These are phyloP conservation scores for Cremastobaeus sp. DNA, from an alignment of 2,888 invertebrate species.

Conservation along the genomic window DNA sequence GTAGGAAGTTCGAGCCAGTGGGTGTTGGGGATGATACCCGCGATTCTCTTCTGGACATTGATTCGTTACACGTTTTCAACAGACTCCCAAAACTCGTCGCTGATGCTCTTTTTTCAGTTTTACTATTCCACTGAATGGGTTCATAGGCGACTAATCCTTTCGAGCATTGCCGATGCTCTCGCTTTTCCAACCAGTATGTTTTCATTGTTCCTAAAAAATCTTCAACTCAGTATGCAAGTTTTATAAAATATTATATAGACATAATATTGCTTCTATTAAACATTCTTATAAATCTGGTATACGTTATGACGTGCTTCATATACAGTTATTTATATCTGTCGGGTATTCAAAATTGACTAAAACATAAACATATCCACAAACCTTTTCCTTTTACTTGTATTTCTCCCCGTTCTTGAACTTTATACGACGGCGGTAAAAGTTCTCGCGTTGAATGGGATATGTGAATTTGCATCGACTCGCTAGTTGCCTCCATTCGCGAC, in stretches of 20 bases:
- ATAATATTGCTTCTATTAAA: no score
- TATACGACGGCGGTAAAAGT: constrained; percentile 86
- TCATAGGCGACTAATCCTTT: constrained; percentile 72
- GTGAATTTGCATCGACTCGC: constrained; percentile 95
- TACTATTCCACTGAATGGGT: constrained; percentile 71
- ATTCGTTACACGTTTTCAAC: constrained; percentile 51
- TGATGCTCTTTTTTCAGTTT: constrained; percentile 76
- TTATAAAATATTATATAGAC: no score
- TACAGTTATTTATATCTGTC: no score
- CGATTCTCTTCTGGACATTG: constrained; percentile 61
- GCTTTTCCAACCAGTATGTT: constrained; percentile 91
- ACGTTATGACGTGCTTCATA: no score
- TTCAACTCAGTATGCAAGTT: no score
- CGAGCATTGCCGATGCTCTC: constrained; percentile 83
- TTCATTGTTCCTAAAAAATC: constrained; percentile 87
- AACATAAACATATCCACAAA: constrained; percentile 69
- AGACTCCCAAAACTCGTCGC: constrained; percentile 41
- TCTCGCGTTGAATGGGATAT: constrained; percentile 93
- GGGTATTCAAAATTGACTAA: no score
- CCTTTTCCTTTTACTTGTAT: constrained; percentile 95
- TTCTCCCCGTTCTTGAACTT: constrained; percentile 88
- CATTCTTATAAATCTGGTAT: no score
- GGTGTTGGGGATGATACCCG: constrained; percentile 66
- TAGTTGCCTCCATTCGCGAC: constrained; percentile 94
- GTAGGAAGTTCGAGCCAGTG: constrained; percentile 69